These are phyloP conservation scores for Dolichomitus sp. DNA, from an alignment of 2,888 invertebrate species.

Conservation along the genomic window DNA sequence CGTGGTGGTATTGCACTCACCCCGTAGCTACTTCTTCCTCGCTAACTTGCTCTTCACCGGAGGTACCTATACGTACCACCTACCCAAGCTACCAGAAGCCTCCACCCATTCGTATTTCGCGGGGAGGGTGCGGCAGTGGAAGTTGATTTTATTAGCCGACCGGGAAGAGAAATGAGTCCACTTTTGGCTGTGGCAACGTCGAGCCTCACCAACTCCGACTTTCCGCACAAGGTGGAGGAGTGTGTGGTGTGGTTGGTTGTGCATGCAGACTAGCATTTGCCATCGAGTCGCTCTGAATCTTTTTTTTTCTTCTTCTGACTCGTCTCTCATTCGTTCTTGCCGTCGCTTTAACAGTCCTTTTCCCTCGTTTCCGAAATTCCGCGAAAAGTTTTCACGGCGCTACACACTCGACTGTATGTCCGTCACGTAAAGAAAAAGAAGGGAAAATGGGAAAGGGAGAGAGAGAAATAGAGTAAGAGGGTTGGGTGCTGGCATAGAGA, in stretches of 20 bases:
- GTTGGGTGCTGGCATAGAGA: constrained; percentile 27
- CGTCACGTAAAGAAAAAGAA: constrained; percentile 81
- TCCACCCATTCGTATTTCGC: constrained; percentile 45
- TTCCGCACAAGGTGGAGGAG: constrained; percentile 25
- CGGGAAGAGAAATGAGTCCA: constrained; percentile 78
- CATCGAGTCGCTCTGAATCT: constrained; percentile 53
- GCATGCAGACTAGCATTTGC: constrained; percentile 60
- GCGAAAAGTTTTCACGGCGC: constrained; percentile 55
- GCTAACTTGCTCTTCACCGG: constrained; percentile 59
- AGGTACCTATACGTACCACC: constrained; percentile 46
- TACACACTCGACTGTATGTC: constrained; percentile 76
- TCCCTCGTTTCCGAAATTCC: constrained; percentile 53
- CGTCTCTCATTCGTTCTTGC: constrained; percentile 28
- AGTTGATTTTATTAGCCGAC: constrained; percentile 82
- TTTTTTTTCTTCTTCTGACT: constrained; percentile 25
- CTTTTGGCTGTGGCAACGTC: constrained; percentile 63
- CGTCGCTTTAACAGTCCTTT: constrained; percentile 9
- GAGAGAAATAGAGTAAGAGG: constrained; percentile 64
- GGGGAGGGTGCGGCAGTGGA: constrained; percentile 53
- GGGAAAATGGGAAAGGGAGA: constrained; percentile 59
- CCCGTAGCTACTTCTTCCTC: constrained; percentile 29
- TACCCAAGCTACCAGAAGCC: constrained; percentile 40
- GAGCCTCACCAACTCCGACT: constrained; percentile 44
- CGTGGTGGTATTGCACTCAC: constrained; percentile 46
- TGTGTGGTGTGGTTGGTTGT: constrained; percentile 48